These are phyloP conservation scores for Leptestheria dahalacensis DNA, from an alignment of 1,140 invertebrate species.

Conservation along the genomic window DNA sequence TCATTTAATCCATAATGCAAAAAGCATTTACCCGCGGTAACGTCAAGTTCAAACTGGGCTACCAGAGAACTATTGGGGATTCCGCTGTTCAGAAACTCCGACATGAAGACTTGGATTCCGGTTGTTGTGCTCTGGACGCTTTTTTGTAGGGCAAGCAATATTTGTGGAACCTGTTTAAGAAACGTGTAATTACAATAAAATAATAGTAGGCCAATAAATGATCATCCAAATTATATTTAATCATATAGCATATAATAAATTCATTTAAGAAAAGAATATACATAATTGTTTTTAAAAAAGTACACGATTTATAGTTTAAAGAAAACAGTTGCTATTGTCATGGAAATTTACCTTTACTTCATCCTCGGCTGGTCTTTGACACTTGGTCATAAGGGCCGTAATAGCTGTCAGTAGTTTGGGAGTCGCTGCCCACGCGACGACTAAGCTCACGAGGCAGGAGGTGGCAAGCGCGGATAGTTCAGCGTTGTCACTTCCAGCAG, in stretches of 20 bases:
- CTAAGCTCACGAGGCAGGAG: slow-evolving; percentile 74
- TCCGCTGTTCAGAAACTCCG: slow-evolving; percentile 76
- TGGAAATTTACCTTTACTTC: slow-evolving; percentile 57
- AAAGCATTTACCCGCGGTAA: slow-evolving; percentile 30
- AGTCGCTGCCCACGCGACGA: slow-evolving; percentile 85
- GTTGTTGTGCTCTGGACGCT: slow-evolving; percentile 76
- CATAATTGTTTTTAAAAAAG: too few relatives aligned
- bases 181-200: too few relatives aligned
- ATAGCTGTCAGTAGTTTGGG: slow-evolving; percentile 75
- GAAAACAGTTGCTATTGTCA: neutral
- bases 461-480: slow-evolving; percentile 75
- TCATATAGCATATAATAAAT: too few relatives aligned
- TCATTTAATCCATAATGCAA: neutral
- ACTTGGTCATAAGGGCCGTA: slow-evolving; percentile 73
- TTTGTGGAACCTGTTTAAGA: slow-evolving; percentile 60
- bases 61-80: slow-evolving; percentile 61
- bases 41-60: slow-evolving; percentile 46
- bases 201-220: slow-evolving; percentile 16
- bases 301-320: too few relatives aligned
- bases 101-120: slow-evolving; percentile 54
- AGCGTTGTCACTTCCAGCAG: slow-evolving; percentile 41
- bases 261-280: too few relatives aligned
- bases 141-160: slow-evolving; percentile 68
- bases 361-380: slow-evolving; percentile 54
- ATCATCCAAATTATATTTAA: slow-evolving; percentile 7